These are phyloP conservation scores for Chloroceryle amazona DNA, from an alignment of 2,797 vertebrate species.

Conservation along the genomic window DNA sequence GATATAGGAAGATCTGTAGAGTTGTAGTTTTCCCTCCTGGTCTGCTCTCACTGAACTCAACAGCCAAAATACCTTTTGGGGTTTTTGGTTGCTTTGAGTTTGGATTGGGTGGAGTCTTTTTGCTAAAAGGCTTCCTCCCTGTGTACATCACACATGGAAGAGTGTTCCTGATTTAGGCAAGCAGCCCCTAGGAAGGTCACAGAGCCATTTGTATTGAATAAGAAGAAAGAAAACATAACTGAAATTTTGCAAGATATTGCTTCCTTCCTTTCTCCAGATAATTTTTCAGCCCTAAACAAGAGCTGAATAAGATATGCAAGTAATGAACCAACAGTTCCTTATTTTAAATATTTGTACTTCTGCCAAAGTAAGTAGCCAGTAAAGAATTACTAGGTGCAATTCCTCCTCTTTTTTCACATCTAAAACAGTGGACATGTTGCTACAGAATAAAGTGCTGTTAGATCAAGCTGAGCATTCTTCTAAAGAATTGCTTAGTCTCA, in stretches of 20 bases:
- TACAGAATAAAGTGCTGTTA: not conserved
- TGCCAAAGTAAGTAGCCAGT: not conserved
- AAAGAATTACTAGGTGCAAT: not conserved
- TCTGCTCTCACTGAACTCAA: not conserved
- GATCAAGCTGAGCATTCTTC: not conserved
- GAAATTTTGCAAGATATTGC: not conserved
- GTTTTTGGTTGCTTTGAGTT: not conserved
- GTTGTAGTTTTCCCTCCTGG: not conserved
- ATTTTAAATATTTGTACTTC: not conserved
- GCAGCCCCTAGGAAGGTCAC: not conserved
- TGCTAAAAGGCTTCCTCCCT: not conserved
- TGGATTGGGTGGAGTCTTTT: rapidly evolving
- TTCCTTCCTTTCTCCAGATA: not conserved
- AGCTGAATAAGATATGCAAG: not conserved
- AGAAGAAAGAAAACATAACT: not conserved
- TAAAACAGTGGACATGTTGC: not conserved
- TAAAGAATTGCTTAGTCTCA: not conserved
- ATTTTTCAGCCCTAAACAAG: not conserved
- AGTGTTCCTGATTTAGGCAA: not conserved
- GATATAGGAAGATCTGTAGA: not conserved
- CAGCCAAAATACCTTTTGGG: not conserved
- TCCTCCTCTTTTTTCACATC: not conserved
- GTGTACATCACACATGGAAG: not conserved
- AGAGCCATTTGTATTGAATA: not conserved
- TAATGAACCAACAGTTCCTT: not conserved